phyloP scores from a whole-genome alignment of 2,797 vertebrate species.

The Poeciliopsis paucimaculata region DNA sequence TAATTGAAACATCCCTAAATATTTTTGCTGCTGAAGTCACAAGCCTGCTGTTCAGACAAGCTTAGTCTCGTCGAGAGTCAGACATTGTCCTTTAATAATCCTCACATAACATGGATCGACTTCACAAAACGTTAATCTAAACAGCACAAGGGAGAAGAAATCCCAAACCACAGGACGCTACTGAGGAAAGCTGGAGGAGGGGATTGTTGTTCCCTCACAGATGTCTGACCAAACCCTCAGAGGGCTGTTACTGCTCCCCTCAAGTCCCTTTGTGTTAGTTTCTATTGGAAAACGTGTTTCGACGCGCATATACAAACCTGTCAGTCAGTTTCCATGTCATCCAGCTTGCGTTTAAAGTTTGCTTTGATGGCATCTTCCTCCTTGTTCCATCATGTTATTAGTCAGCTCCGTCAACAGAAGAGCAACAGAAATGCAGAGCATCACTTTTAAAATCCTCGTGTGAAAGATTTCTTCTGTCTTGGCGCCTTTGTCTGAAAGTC shows the following conservation, averaged over 20 bases:
- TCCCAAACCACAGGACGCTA: constrained; percentile 3
- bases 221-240: constrained; percentile 4
- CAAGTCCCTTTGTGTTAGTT: not conserved
- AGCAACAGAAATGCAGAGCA: constrained; percentile 21
- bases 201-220: not conserved
- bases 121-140: constrained; percentile 3
- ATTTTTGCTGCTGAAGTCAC: not conserved
- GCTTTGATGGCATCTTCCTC: constrained; percentile 70
- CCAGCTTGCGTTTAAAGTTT: constrained; percentile 73
- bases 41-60: not conserved
- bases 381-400: constrained; percentile 51
- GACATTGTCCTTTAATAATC: constrained; percentile 1
- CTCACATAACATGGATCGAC: not conserved
- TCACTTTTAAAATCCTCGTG: constrained; percentile 44
- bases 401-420: constrained; percentile 51
- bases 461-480: constrained; percentile 71
- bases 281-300: not conserved
- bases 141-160: not conserved
- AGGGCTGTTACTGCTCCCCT: constrained; percentile 1
- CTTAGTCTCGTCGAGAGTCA: not conserved
- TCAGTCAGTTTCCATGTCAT: constrained; percentile 78
- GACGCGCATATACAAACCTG: constrained; percentile 77
- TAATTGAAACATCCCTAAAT: not conserved
- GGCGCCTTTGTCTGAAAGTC: constrained; percentile 65
- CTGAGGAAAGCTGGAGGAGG: not conserved